Percentiles rank a stretch among this genome's conserved stretches.
Evolutionary conservation across 2,113 vertebrate species (phyloP).

Genomic region (Microtus montanus): DNA sequence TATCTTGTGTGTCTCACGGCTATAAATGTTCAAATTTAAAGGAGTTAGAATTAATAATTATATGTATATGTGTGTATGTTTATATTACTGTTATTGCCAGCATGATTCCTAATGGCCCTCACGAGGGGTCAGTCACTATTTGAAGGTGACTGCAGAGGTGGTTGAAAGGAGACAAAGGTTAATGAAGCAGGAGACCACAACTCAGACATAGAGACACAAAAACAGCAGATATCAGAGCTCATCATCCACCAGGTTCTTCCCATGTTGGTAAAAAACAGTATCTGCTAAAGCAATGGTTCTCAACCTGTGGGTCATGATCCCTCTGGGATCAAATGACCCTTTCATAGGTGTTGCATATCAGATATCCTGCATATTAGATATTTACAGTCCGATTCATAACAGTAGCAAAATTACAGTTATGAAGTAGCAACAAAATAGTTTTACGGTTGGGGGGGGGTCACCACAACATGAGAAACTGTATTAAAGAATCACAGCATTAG

Average conservation of each 20-base stretch:
- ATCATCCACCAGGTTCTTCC: not conserved
- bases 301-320: not conserved
- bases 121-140: not conserved
- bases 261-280: not conserved
- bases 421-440: not conserved
- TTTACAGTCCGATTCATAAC: not conserved
- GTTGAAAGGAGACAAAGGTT: not conserved
- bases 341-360: not conserved
- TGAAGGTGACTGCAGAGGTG: not conserved
- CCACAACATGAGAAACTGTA: not conserved
- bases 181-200: not conserved
- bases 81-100: not conserved
- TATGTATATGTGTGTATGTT: too few species aligned
- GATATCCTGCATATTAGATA: not conserved
- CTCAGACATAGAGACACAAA: not conserved
- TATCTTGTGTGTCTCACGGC: constrained; percentile 98
- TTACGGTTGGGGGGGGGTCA: not conserved
- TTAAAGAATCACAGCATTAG: not conserved
- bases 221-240: not conserved
- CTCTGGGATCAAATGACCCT: not conserved
- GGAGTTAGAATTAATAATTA: not conserved
- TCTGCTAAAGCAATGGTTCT: not conserved
- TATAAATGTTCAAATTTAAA: constrained; percentile 77
- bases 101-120: not conserved
- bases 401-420: not conserved